Evolutionary conservation across 2,113 vertebrate genomes (phyloP), one percentile per base, ranked within the genome.

Genomic region (Pterocles burchelli): DNA sequence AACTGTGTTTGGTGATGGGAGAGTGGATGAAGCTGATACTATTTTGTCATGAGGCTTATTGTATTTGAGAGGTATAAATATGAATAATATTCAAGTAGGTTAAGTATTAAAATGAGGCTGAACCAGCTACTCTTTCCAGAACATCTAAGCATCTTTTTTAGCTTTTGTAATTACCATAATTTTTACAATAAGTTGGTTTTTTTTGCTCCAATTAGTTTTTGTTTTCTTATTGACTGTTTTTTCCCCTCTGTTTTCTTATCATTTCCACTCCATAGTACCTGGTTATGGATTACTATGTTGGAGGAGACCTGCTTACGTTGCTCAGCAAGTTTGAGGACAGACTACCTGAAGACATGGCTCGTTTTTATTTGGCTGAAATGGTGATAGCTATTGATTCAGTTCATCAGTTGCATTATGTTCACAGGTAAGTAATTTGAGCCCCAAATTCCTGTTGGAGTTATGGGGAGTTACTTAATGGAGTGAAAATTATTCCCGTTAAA

Each of bases 221-320:
- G 45, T 10, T 81, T 21, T 84, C 36, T 33, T 31, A 45, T 55
- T 87, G 18, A 49, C 41, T 76, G 10, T n/a, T 5, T 18, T 26
- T 25, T 14, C 38, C 15, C 11, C 4, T 49, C 6, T 89, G 7
- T 71, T 91, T 87, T 84, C 24, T 57, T 71, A 3, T 16, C 5
- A 1, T 88, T 87, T 9, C 17, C 11, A 3, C 57, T 83, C 43
- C 29, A 2, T 29, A 99, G 99, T 99, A 99, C 98, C 98, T 99
- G 96, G 99, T 99, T 97, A 99, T 99, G 99, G 99, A 99, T 98
- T 99, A 99, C 97, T 99, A 99, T 20, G 99, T 99, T 96, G 99
- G 99, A 74, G 99, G 99, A 55, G 99, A 99, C 96, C 98, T 99
- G 92, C 98, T 99, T 92, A 99, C 99, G 6, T 97, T 99, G 96